Evolutionary conservation across 2,888 invertebrate genomes (phyloP).

Genomic region (Mantis religiosa): DNA sequence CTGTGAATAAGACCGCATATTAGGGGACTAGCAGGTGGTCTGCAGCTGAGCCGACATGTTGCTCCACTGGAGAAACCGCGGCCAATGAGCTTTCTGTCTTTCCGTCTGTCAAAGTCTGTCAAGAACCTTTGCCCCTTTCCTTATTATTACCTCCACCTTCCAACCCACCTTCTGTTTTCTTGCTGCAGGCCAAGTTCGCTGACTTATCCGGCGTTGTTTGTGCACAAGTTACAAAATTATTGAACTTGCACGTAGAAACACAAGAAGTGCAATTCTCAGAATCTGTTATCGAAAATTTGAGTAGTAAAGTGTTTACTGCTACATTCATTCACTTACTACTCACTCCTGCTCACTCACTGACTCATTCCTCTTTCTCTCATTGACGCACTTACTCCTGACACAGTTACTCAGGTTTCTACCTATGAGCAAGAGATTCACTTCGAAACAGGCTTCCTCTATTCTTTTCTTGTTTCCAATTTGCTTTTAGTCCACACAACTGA

Average conservation of each 20-base stretch:
- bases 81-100: slow-evolving; percentile 14
- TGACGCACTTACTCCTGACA: too few species aligned
- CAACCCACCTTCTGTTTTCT: background rate
- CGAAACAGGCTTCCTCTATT: too few species aligned
- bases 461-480: too few species aligned
- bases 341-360: too few species aligned
- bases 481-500: too few species aligned
- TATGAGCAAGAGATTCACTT: too few species aligned
- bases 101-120: slow-evolving; percentile 16
- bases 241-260: background rate
- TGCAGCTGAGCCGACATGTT: background rate
- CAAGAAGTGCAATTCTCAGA: background rate
- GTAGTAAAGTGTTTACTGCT: background rate
- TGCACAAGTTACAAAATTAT: background rate
- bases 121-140: background rate
- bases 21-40: slow-evolving; percentile 9
- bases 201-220: background rate
- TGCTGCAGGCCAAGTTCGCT: background rate
- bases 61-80: background rate
- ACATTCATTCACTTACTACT: too few species aligned
- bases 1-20: slow-evolving; percentile 11
- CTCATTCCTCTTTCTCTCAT: too few species aligned
- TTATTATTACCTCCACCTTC: background rate
- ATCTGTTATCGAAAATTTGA: background rate
- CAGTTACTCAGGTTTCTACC: too few species aligned